Percentiles rank a stretch among this genome's conserved stretches.
These are phyloP conservation scores for Corythaeola cristata DNA, from an alignment of 2,113 vertebrate genomes.

Conservation along the genomic window DNA sequence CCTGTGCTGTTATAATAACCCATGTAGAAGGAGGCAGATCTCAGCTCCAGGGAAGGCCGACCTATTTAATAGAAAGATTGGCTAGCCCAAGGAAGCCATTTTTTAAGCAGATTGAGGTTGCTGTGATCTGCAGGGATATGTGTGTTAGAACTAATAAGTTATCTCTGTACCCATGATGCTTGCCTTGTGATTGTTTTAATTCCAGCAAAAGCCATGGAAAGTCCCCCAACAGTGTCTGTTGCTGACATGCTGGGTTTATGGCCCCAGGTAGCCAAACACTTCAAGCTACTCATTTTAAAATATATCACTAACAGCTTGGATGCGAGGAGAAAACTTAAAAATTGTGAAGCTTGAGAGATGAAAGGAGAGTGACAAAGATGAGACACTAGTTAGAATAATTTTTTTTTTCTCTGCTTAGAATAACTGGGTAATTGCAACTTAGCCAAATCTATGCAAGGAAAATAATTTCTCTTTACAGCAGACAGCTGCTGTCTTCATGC, in stretches of 20 bases:
- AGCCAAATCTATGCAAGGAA: constrained; percentile 15
- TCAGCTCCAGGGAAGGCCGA: constrained; percentile 51
- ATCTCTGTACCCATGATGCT: neutral
- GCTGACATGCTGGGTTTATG: constrained; percentile 41
- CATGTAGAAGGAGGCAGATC: constrained; percentile 28
- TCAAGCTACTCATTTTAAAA: constrained; percentile 23
- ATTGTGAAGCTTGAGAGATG: neutral
- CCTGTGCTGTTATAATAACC: constrained; percentile 38
- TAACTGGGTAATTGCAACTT: neutral
- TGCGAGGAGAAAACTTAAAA: neutral
- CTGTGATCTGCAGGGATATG: constrained; percentile 55
- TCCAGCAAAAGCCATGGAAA: constrained; percentile 29
- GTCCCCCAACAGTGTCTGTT: neutral
- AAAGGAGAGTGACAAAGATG: neutral
- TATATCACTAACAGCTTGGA: neutral
- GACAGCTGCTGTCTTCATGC: constrained; percentile 37
- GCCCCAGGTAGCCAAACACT: constrained; percentile 36
- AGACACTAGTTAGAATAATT: neutral
- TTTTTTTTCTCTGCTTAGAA: neutral
- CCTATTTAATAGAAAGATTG: constrained; percentile 61
- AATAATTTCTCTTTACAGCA: constrained; percentile 27
- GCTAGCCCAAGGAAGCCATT: constrained; percentile 37
- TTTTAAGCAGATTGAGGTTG: constrained; percentile 59
- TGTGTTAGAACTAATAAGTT: constrained; percentile 53
- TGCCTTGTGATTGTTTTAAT: constrained; percentile 60